A percentile compares a stretch with the other conserved stretches of the same genome.
phyloP scores from a whole-genome alignment of 2,888 invertebrate genomes.

The Phortica magna region DNA sequence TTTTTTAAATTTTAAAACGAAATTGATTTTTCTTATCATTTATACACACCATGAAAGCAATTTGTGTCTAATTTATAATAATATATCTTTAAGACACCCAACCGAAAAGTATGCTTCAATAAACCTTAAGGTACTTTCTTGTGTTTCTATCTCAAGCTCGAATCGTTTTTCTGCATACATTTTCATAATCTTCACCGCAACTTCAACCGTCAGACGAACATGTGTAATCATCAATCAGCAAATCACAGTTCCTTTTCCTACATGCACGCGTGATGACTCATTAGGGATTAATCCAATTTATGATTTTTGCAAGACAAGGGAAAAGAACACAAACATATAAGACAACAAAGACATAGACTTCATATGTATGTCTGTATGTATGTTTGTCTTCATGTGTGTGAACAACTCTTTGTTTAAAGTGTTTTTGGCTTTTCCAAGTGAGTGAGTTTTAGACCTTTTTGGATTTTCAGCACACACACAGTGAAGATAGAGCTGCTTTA shows the following conservation, averaged over 20 bases:
- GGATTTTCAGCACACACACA: slow-evolving; percentile 31
- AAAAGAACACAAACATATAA: slow-evolving; percentile 43
- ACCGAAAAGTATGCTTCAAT: background rate
- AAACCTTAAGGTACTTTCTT: background rate
- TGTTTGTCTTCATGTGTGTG: slow-evolving; percentile 11
- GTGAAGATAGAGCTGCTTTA: too few species aligned
- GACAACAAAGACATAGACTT: slow-evolving; percentile 9
- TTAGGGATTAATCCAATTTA: slow-evolving; percentile 63
- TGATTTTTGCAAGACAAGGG: slow-evolving; percentile 42
- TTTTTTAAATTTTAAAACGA: background rate
- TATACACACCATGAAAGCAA: too few species aligned
- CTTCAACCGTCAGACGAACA: background rate
- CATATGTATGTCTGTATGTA: too few species aligned
- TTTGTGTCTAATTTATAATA: too few species aligned
- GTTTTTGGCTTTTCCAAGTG: slow-evolving; percentile 32
- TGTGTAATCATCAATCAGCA: slow-evolving; percentile 32
- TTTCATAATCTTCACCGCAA: background rate
- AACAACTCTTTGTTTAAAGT: slow-evolving; percentile 26
- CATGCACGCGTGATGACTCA: slow-evolving; percentile 60
- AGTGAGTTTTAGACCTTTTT: slow-evolving; percentile 37
- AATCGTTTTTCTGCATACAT: background rate
- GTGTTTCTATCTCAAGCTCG: background rate
- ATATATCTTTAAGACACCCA: too few species aligned
- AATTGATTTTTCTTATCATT: too few species aligned
- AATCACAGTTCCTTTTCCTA: slow-evolving; percentile 3